A percentile compares a stretch with the other conserved stretches of the same genome.
These are phyloP conservation scores for Lasius fuliginosus DNA, from an alignment of 2,888 invertebrate species.

Conservation along the genomic window DNA sequence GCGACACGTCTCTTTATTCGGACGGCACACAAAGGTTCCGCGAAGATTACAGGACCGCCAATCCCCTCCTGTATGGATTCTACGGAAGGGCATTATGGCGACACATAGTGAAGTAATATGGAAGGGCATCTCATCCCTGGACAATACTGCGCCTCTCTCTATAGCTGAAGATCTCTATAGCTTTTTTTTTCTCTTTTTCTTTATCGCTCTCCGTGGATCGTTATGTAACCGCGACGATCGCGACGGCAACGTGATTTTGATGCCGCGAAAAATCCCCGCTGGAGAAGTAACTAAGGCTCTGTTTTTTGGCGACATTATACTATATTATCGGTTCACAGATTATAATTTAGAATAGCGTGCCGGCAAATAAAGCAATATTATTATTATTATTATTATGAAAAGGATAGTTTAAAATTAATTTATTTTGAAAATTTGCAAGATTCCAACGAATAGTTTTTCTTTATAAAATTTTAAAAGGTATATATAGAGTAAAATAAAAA, in stretches of 20 bases:
- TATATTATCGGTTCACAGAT: not conserved
- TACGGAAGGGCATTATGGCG: conserved; percentile 79
- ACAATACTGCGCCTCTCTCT: conserved; percentile 76
- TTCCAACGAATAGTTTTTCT: not conserved
- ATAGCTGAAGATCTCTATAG: conserved; percentile 62
- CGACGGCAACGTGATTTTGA: conserved; percentile 5
- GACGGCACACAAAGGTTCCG: conserved; percentile 83
- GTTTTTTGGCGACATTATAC: not conserved
- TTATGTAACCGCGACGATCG: conserved; percentile 39
- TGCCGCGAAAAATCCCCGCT: not conserved
- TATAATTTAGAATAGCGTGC: not conserved
- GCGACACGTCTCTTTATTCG: conserved; percentile 83
- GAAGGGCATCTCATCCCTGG: conserved; percentile 80
- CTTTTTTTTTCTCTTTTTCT: conserved; percentile 26
- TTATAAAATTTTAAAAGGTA: not conserved
- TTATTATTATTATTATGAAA: not conserved
- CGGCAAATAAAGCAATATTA: not conserved
- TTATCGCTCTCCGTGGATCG: conserved; percentile 43
- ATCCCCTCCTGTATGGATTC: conserved; percentile 82
- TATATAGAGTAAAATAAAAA: not conserved
- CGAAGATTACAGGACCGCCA: conserved; percentile 84
- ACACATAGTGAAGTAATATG: conserved; percentile 80
- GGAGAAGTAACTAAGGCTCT: conserved; percentile 4
- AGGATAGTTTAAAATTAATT: not conserved
- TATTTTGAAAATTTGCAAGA: not conserved